Base-by-base conservation (phyloP, 2,113 vertebrate genomes). In the Rallus limicola region DNA sequence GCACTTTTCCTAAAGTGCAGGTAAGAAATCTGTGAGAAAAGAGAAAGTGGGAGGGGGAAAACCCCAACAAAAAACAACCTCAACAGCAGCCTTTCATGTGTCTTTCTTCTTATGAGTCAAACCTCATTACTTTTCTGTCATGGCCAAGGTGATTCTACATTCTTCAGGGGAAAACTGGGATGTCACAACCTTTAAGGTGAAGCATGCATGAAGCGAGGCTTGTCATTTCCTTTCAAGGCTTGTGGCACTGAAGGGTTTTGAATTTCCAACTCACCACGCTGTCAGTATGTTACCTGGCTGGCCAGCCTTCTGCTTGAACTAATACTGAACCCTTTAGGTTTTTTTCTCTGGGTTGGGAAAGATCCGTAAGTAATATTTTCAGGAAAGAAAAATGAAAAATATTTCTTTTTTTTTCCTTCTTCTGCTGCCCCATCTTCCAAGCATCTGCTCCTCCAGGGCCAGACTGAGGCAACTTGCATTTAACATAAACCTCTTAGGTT, bases 381-480 rank as follows among this genome's bases (percentile, higher is more conserved):
- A 69, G 38, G 48, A 77, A 89, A 93, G 38, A 52, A 34, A 79
- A 91, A 87, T 18, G 9, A 67, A 79, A 90, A 75, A 34, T 7
- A 1, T 31, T 21, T 78, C 16, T 68, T 85, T 59, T 65, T 86
- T 95, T 78, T 46, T 46, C 15, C 44, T 44, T 59, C 36, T 93
- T 81, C n/a, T 52, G 31, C 65, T 67, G 31, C 40, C 42, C 46
- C 44, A 34, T 33, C 29, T 88, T 62, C 72, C 33, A 64, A n/a
- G 18, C 3, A 0, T 38, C 48, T 92, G 20, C 11, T n/a, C 20
- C 48, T 93, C 76, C 64, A 88, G 40, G 36, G 29, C 53, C 64
- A 86, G 56, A 33, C 76, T 68, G 93, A 95, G 38, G 76, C 58
- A 93, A 79, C 62, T 92, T 59, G 16, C 55, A 16, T 94, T 94